A percentile compares a stretch with the other conserved stretches of the same genome.
These are phyloP conservation scores for Telenomus remus DNA, from an alignment of 1,140 invertebrate species.

Conservation along the genomic window DNA sequence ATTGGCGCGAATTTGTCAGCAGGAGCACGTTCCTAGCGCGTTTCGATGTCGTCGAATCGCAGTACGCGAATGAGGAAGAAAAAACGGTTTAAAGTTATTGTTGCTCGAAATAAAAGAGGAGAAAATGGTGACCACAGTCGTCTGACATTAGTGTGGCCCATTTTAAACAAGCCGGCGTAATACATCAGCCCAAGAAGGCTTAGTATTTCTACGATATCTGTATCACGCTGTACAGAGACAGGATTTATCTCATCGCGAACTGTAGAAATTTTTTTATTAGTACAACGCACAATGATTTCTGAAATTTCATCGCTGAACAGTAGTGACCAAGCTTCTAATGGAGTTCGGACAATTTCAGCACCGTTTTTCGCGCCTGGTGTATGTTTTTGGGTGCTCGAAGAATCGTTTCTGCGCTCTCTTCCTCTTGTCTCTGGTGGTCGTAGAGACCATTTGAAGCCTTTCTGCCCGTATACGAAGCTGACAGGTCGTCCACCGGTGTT, in stretches of 20 bases:
- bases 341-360: conserved; percentile 54
- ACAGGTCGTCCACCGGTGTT: conserved; percentile 1
- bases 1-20: conserved; percentile 64
- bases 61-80: conserved; percentile 5
- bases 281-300: conserved; percentile 72
- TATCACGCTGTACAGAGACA: background rate
- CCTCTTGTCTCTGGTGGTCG: conserved; percentile 1
- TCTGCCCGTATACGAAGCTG: background rate
- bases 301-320: conserved; percentile 74
- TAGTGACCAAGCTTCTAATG: conserved; percentile 72
- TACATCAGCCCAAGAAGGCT: background rate
- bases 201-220: background rate
- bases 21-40: conserved; percentile 56
- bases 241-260: background rate
- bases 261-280: conserved; percentile 70
- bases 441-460: background rate
- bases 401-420: background rate
- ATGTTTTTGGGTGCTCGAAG: background rate
- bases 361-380: conserved; percentile 1
- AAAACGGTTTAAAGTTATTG: conserved; percentile 8
- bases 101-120: background rate
- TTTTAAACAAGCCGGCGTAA: conserved; percentile 1
- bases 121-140: background rate
- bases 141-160: background rate
- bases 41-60: conserved; percentile 23